phyloP scores from a whole-genome alignment of 2,113 vertebrate species.

The Crotalus viridis region DNA sequence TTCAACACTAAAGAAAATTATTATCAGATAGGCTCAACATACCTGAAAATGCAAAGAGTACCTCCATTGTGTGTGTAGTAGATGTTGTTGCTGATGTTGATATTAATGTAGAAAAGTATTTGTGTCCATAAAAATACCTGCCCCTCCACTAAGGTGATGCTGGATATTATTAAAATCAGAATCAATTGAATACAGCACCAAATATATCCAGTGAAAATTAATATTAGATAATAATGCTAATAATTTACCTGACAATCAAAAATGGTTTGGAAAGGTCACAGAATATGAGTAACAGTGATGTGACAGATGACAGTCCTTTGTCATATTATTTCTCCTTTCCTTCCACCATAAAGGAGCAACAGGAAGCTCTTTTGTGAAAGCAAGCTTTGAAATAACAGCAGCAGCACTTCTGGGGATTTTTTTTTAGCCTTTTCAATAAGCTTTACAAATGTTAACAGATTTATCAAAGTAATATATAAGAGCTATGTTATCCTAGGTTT shows the following conservation, averaged over 20 bases:
- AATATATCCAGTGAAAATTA: not conserved
- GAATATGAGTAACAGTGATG: not conserved
- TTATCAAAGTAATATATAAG: not conserved
- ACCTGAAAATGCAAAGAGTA: not conserved
- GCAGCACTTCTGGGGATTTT: not conserved
- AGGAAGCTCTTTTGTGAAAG: not conserved
- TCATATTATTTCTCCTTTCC: constrained; percentile 34
- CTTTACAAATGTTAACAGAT: constrained; percentile 9
- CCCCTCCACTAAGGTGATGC: not conserved
- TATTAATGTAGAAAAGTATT: not conserved
- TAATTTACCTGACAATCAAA: constrained; percentile 11
- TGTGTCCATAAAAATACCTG: not conserved
- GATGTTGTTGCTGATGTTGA: not conserved
- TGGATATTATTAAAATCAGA: not conserved
- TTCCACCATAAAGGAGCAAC: not conserved
- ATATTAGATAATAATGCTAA: not conserved
- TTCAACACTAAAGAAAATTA: not conserved
- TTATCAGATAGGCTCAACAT: not conserved
- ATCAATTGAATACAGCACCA: not conserved
- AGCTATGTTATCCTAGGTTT: not conserved
- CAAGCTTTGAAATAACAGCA: not conserved
- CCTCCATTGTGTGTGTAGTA: not conserved
- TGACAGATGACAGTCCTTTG: constrained; percentile 1
- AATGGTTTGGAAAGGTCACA: constrained; percentile 6
- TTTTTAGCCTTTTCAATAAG: not conserved